Evolutionary conservation across 53 echinoderm and acorn worm species (phyloP).

Genomic region (Holothuria scabra): DNA sequence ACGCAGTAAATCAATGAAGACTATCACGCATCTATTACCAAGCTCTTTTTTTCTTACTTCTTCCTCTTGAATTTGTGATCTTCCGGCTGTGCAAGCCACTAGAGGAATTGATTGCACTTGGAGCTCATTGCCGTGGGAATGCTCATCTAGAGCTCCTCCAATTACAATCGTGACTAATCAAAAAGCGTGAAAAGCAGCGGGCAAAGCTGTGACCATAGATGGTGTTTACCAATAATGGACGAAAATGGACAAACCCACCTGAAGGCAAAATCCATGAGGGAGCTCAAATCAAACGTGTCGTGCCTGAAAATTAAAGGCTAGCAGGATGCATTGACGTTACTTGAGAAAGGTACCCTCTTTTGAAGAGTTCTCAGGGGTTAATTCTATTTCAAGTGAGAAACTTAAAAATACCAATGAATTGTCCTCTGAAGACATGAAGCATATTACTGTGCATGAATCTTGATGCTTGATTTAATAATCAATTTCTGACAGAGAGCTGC

Average conservation of each 20-base stretch:
- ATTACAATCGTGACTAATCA: conserved; percentile 36
- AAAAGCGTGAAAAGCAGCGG: neutral
- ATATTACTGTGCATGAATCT: too few species aligned
- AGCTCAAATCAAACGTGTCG: too few species aligned
- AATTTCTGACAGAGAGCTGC: too few species aligned
- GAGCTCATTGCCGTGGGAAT: conserved; percentile 19
- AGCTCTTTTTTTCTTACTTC: neutral
- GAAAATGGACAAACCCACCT: conserved; percentile 31
- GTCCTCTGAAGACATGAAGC: too few species aligned
- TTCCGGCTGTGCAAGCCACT: neutral
- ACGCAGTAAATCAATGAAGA: conserved; percentile 30
- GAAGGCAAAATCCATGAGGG: conserved; percentile 8
- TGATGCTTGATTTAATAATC: too few species aligned
- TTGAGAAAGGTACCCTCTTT: too few species aligned
- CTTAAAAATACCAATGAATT: too few species aligned
- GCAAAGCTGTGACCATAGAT: conserved; percentile 20
- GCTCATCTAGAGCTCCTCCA: neutral
- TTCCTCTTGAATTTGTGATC: neutral
- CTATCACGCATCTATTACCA: neutral
- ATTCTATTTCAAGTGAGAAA: too few species aligned
- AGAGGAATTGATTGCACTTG: conserved; percentile 39
- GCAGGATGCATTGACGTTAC: too few species aligned
- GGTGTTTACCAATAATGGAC: conserved; percentile 19
- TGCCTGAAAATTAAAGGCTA: too few species aligned
- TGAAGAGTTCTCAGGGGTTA: too few species aligned